Base-by-base conservation (phyloP, 2,113 vertebrate genomes). In the Brachypodius melanocephalos region DNA sequence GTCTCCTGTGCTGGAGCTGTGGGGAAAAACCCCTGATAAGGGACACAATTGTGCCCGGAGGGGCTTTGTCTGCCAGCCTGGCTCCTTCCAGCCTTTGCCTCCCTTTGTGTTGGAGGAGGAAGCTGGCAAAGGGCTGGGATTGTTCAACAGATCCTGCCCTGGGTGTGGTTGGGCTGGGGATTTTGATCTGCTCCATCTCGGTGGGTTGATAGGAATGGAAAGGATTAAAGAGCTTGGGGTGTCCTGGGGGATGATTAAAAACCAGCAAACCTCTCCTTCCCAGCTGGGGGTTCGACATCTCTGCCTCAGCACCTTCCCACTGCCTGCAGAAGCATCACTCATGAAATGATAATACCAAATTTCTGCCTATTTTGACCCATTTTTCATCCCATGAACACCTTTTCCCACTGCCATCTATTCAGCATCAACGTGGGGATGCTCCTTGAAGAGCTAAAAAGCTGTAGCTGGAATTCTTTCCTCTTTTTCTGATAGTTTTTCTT, bases 51-150 rank as follows among this genome's bases (percentile, higher is more conserved):
- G 14, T 48, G 42, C 22, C 0, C 7, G 1, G 25, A 16, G 66
- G 48, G 57, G 85, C 6, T 51, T 15, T 69, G 38, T 22, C 5
- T 74, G 76, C 80, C 89, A 32, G 77, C 5, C 12, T 10, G 73
- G 63, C 81, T 83, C 49, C 66, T 90, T 15, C 76, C 86, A 66
- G 38, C 3, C 1, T 75, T 34, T 85, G 68, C 76, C 40, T 91
- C 55, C 42, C 86, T 93, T 92, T 87, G 94, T 91, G 74, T 7
- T 19, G 59, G 20, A 66, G 75, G 63, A 92, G 95, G 93, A 97
- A 96, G 75, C 85, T 74, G 68, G 38, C 78, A 88, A 71, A 73
- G 71, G 31, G 34, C 55, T 88, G 0, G 0, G 19, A 85, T 90
- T 96, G 89, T 90, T 97, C 38, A 0, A 21, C 78, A 85, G 2